Evolutionary conservation across 1,140 invertebrate species (phyloP).

Genomic region (Drosophila sproati): DNA sequence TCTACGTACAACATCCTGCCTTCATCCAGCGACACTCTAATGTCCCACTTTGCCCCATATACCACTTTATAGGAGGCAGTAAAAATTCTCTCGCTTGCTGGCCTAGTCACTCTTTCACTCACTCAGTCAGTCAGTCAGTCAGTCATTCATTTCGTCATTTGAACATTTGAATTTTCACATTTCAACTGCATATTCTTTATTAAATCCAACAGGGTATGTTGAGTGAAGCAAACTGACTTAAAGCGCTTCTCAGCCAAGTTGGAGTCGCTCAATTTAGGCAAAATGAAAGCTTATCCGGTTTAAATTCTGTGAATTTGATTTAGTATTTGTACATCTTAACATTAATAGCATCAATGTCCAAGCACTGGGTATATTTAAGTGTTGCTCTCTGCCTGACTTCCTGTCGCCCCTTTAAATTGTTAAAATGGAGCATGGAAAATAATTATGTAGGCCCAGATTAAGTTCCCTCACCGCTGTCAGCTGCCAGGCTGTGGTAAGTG

Average conservation of each 20-base stretch:
- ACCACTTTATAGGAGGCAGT: neutral
- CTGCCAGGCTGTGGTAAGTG: neutral
- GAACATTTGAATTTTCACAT: conserved; percentile 26
- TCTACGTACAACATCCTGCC: conserved; percentile 14
- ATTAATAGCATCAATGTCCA: no score
- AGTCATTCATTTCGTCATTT: conserved; percentile 35
- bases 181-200: conserved; percentile 1
- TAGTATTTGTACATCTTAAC: no score
- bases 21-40: conserved; percentile 35
- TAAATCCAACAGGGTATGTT: conserved; percentile 2
- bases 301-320: no score
- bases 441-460: conserved; percentile 58
- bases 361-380: conserved; percentile 20
- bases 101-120: conserved; percentile 8
- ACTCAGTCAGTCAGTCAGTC: neutral
- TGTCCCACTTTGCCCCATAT: conserved; percentile 26
- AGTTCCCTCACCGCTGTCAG: conserved; percentile 18
- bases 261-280: no score
- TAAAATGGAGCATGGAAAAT: conserved; percentile 58
- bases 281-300: no score
- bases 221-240: neutral
- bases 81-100: conserved; percentile 2
- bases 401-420: conserved; percentile 38
- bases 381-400: neutral
- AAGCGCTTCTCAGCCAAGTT: no score